Conservation (phyloP, 2,113 vertebrate genomes). For the Andinoacara biseriatus region DNA sequence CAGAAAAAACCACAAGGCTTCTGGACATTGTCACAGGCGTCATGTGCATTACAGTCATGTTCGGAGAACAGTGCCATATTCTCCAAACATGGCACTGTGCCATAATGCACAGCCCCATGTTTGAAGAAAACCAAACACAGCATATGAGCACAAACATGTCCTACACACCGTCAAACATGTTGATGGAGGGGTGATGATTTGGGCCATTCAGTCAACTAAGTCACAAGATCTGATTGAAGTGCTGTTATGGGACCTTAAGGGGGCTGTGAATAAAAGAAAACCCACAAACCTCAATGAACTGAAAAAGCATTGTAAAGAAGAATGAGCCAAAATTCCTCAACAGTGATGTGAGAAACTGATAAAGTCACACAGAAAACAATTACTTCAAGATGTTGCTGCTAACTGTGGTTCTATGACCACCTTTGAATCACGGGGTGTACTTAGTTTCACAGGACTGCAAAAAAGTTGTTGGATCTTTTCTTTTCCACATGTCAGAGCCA, state of each 20-base stretch:
- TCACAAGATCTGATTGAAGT: not conserved
- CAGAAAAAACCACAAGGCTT: not conserved
- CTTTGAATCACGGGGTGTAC: not conserved
- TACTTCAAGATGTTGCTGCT: constrained; percentile 3
- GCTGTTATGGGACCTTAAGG: not conserved
- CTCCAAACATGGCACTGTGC: no score
- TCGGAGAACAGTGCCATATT: no score
- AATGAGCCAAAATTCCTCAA: not conserved
- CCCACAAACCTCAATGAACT: constrained; percentile 9
- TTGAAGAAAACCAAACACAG: not conserved
- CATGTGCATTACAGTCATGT: no score
- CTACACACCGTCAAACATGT: not conserved
- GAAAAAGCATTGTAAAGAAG: not conserved
- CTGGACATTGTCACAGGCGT: no score
- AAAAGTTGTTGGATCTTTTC: not conserved
- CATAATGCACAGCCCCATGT: not conserved
- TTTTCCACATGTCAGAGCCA: not conserved
- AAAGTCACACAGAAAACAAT: not conserved
- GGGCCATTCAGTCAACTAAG: not conserved
- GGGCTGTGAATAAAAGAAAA: constrained; percentile 2
- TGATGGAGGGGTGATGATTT: not conserved
- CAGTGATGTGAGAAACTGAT: constrained; percentile 7
- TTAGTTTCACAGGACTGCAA: not conserved
- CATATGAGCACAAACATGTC: not conserved
- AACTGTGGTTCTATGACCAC: not conserved